These are phyloP conservation scores for Chlamydotis undulata DNA, from an alignment of 2,113 vertebrate species.

Conservation along the genomic window DNA sequence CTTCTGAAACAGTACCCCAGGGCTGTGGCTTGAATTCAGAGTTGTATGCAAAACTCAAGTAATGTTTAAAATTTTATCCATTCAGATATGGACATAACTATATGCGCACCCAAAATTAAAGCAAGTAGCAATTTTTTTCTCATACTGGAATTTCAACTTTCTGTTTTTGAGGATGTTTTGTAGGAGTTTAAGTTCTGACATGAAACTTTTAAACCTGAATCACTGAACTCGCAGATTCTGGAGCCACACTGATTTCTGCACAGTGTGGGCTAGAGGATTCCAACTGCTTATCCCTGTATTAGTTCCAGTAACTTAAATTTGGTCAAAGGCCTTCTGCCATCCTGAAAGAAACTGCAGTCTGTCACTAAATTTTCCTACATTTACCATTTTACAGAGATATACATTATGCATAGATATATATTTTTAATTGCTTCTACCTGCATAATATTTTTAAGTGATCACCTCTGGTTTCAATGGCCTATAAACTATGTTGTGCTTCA, in stretches of 20 bases:
- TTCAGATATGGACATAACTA: neutral
- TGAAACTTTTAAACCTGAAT: neutral
- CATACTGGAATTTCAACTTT: neutral
- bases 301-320: neutral
- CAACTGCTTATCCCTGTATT: neutral
- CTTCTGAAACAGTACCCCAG: neutral
- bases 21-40: neutral
- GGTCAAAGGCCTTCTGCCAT: neutral
- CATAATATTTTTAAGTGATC: neutral
- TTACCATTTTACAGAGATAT: neutral
- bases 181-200: neutral
- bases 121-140: neutral
- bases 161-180: neutral
- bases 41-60: neutral
- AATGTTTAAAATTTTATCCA: neutral
- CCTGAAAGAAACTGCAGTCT: neutral
- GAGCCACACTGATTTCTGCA: neutral
- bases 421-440: slow-evolving; percentile 29
- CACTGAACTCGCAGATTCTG: neutral
- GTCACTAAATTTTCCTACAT: neutral
- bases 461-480: neutral
- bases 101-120: neutral
- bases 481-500: neutral
- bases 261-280: neutral
- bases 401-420: neutral